Conservation (phyloP, 2,888 invertebrate genomes). For the Hofmannophila pseudospretella region DNA sequence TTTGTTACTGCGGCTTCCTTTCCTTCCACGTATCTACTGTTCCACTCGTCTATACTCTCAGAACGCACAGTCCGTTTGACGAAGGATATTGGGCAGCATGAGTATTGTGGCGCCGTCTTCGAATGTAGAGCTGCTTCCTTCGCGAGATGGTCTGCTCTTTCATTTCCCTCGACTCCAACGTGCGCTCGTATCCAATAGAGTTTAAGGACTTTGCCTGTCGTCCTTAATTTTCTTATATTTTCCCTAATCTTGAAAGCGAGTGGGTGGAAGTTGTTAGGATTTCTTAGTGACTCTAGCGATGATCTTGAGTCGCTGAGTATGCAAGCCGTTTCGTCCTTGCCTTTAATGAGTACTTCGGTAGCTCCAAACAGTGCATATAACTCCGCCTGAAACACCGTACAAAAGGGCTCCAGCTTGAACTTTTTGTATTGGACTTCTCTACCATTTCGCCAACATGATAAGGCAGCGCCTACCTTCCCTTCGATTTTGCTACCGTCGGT, state of each 20-base stretch:
- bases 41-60: neutral
- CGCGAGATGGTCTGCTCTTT: slow-evolving; percentile 12
- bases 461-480: neutral
- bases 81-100: slow-evolving; percentile 10
- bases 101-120: slow-evolving; percentile 3
- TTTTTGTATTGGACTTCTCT: neutral
- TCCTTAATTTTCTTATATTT: neutral
- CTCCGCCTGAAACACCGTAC: neutral
- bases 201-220: neutral
- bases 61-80: neutral
- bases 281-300: neutral
- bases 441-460: neutral
- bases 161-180: slow-evolving; percentile 11
- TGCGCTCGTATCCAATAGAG: slow-evolving; percentile 17
- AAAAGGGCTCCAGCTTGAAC: neutral
- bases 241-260: neutral
- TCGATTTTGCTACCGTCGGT: neutral
- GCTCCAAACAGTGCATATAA: neutral
- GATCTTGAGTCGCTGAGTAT: neutral
- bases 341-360: neutral
- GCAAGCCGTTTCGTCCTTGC: neutral
- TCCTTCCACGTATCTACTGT: slow-evolving; percentile 7
- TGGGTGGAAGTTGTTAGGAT: neutral
- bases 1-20: neutral
- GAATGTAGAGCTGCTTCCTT: slow-evolving; percentile 4